Base-by-base conservation (phyloP, 2,888 invertebrate species). In the Chaitophorus viminalis region DNA sequence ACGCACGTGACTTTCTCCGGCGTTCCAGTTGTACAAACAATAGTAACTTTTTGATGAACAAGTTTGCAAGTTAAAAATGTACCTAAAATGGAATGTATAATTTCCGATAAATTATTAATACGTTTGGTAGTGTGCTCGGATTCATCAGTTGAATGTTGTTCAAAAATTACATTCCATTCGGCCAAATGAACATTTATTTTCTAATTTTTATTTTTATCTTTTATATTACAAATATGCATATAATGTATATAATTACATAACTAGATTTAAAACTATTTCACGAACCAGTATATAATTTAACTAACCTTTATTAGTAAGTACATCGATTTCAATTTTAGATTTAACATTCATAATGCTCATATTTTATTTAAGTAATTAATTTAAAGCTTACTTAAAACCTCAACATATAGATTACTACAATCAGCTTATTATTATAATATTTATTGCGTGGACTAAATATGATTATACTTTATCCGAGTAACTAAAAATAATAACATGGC, bases 1-100 rank as follows among this genome's bases (percentile, higher is more conserved):
- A 74, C 29, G 39, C 29, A 33, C 31, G n/a, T 25, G 33, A 11
- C 25, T 18, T 36, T 39, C 36, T n/a, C 9, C 0, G 9, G 39
- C 9, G 18, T 72, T 74, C 25, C 54, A 54, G 60, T 83, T 75
- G 2, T 31, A 29, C 21, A 75, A 75, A 75, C 82, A 83, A 74
- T 74, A 74, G 74, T 54, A 4, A n/a, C 25, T 17, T 54, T 74
- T 18, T 74, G n/a, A 82, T 54, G 33, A 52, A 52, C 17, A 72
- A 70, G 72, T 82, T 65, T 33, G 60, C 39, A 60, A 75, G 52
- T 75, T 25, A 74, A 65, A 36, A 29, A 60, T 46, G 54, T 46
- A 65, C 18, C 46, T 75, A 18, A 76, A 83, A 76, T 65, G 14
- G 1, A 14, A 65, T 65, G 39, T 39, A 75, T 46, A 76, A 46